These are phyloP conservation scores for Harpegnathos saltator DNA, from an alignment of 1,140 invertebrate species.

Conservation along the genomic window DNA sequence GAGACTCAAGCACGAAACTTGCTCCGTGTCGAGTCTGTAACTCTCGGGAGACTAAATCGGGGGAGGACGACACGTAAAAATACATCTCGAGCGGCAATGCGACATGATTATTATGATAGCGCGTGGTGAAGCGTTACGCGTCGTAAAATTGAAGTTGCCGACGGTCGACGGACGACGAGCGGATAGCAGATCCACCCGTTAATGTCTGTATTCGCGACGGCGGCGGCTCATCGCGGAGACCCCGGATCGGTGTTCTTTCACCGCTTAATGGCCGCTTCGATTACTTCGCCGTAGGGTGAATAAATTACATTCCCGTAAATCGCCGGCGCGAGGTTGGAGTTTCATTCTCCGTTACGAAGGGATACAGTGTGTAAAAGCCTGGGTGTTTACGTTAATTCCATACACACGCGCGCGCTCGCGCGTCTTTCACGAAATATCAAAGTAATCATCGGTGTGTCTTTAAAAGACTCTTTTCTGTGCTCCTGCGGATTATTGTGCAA, in stretches of 20 bases:
- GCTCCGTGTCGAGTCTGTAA: too few relatives aligned
- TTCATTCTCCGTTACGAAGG: slow-evolving; percentile 40
- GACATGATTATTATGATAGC: slow-evolving; percentile 5
- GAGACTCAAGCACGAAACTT: too few relatives aligned
- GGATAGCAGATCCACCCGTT: slow-evolving; percentile 31
- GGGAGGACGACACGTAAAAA: too few relatives aligned
- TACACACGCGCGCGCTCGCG: too few relatives aligned
- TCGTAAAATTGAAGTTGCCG: slow-evolving; percentile 17
- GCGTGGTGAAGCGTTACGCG: slow-evolving; percentile 5
- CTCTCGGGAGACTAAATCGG: too few relatives aligned
- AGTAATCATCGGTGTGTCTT: slow-evolving; percentile 43
- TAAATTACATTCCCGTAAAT: slow-evolving; percentile 60
- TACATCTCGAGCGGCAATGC: neutral
- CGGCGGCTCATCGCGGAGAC: slow-evolving; percentile 26
- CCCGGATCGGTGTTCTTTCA: slow-evolving; percentile 31
- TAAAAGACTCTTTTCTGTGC: neutral
- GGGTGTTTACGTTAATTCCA: slow-evolving; percentile 44
- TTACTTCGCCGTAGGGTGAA: slow-evolving; percentile 48
- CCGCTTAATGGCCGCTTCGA: slow-evolving; percentile 45
- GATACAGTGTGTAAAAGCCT: slow-evolving; percentile 48
- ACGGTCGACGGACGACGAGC: slow-evolving; percentile 28
- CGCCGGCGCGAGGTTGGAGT: slow-evolving; percentile 35
- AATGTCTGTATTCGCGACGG: slow-evolving; percentile 57
- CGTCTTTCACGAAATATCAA: slow-evolving; percentile 55
- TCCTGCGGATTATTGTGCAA: neutral